Percentiles rank a stretch among this genome's conserved stretches.
These are phyloP conservation scores for Styela clava DNA, from an alignment of 23 tunicate genomes.

Conservation along the genomic window DNA sequence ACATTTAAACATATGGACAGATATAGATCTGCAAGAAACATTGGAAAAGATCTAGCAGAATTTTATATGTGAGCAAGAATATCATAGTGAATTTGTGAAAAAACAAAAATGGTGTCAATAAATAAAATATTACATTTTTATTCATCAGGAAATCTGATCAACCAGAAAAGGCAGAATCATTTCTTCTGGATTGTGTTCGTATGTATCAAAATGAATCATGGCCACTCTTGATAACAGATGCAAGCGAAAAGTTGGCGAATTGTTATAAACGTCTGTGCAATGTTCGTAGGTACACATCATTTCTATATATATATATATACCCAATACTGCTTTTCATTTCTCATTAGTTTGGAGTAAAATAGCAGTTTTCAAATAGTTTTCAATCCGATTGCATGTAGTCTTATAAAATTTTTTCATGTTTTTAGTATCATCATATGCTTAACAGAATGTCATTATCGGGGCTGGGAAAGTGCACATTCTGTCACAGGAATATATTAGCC, in stretches of 20 bases:
- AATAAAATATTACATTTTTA: not conserved
- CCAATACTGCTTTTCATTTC: too few relatives aligned
- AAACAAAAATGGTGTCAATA: not conserved
- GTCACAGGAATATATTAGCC: too few relatives aligned
- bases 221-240: conserved; percentile 31
- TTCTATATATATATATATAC: too few relatives aligned
- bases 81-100: not conserved
- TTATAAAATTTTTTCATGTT: too few relatives aligned
- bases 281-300: conserved; percentile 58
- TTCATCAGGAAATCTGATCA: conserved; percentile 41
- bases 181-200: conserved; percentile 54
- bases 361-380: too few relatives aligned
- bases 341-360: too few relatives aligned
- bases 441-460: too few relatives aligned
- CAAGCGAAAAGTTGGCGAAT: conserved; percentile 55
- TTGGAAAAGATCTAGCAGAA: conserved; percentile 77
- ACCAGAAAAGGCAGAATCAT: conserved; percentile 61
- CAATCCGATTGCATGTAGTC: too few relatives aligned
- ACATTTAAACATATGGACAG: conserved; percentile 86
- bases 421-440: too few relatives aligned
- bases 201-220: conserved; percentile 71
- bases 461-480: too few relatives aligned
- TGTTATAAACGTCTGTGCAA: conserved; percentile 77
- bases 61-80: conserved; percentile 87
- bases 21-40: conserved; percentile 56